Evolutionary conservation across 2,113 vertebrate species (phyloP).

Genomic region (Hemiprocne comata): DNA sequence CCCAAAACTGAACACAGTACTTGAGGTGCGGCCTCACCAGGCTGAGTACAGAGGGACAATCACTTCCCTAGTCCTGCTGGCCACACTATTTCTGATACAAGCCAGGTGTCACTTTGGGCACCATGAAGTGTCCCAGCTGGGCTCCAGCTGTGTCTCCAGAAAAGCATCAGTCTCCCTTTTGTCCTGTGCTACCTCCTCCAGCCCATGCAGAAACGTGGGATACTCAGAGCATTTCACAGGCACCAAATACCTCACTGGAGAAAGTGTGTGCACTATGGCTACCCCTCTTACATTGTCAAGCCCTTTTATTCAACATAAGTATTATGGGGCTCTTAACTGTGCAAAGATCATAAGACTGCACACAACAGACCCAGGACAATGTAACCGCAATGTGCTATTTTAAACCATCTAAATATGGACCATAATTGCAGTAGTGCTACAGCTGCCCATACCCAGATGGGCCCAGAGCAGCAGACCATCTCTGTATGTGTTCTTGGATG

Average conservation of each 20-base stretch:
- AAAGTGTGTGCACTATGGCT: accelerated
- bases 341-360: background rate
- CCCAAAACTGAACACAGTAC: too few relatives aligned
- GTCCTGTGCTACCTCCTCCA: background rate
- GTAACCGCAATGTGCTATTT: background rate
- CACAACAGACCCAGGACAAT: background rate
- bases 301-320: background rate
- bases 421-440: background rate
- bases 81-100: too few relatives aligned
- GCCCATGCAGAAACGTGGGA: background rate
- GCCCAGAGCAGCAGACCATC: background rate
- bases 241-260: background rate
- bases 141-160: background rate
- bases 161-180: background rate
- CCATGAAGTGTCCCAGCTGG: background rate
- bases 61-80: too few relatives aligned
- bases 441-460: background rate
- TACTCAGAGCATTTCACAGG: background rate
- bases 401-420: background rate
- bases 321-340: background rate
- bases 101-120: background rate
- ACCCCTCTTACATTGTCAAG: background rate
- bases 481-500: accelerated
- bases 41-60: too few relatives aligned
- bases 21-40: too few relatives aligned